A percentile compares a stretch with the other conserved stretches of the same genome.
Conservation (phyloP, 2,113 vertebrate genomes). For the Promerops cafer region DNA sequence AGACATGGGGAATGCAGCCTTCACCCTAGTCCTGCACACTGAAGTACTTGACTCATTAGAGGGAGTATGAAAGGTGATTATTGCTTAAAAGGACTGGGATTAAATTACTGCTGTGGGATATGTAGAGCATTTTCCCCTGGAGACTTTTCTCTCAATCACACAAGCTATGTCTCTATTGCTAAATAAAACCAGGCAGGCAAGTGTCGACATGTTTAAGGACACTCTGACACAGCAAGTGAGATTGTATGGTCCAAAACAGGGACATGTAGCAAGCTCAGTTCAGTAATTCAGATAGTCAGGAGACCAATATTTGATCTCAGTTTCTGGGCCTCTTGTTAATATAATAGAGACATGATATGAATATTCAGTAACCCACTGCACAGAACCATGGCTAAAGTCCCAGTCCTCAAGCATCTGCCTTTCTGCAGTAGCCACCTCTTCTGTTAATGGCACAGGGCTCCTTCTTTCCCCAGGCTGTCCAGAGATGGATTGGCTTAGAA, state of each 20-base stretch:
- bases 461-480: not conserved
- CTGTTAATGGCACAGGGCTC: not conserved
- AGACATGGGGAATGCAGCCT: not conserved
- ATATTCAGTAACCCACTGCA: not conserved
- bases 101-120: not conserved
- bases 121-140: not conserved
- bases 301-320: not conserved
- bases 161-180: not conserved
- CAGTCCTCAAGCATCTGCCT: not conserved
- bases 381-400: not conserved
- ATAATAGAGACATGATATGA: not conserved
- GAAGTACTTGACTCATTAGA: not conserved
- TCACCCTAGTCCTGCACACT: not conserved
- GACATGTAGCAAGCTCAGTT: not conserved
- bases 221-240: not conserved
- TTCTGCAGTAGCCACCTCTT: not conserved
- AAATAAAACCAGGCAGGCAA: not conserved
- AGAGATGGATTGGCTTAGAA: not conserved
- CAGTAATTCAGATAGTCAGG: not conserved
- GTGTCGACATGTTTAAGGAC: not conserved
- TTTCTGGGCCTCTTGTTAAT: not conserved
- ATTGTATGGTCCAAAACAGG: not conserved
- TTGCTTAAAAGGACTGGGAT: not conserved
- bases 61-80: not conserved
- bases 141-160: not conserved